Base-by-base conservation (phyloP, 2,113 vertebrate species). In the Gnathonemus echidnorhynchus region DNA sequence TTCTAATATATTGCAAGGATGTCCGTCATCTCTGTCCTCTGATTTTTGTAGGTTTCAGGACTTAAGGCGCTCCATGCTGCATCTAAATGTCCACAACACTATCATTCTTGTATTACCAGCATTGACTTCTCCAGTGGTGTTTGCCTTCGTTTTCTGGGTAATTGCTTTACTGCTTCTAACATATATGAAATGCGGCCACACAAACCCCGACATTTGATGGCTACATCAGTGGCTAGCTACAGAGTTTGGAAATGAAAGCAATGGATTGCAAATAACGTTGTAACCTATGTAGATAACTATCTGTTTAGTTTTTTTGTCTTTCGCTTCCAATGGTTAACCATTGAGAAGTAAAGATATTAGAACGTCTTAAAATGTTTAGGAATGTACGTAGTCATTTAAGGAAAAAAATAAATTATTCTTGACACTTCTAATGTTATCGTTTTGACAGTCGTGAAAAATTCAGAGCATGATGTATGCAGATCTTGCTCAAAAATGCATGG, bases 1-100 rank as follows among this genome's bases (percentile, higher is more conserved):
- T 80, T 4, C 31, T 49, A 70, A 77, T 35, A 70, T 45, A 88
- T 70, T 91, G 88, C 70, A 31, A 74, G 86, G 87, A 88, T 88
- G 49, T 48, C 77, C 66, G 50, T 66, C 17, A 9, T 45, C 83
- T 70, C 13, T 58, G 80, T 90, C 39, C 74, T 52, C 45, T n/a
- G 15, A 50, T 90, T 86, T 66, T 45, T 52, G 19, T 10, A n/a
- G 45, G 83, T 35, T 83, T 83, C 42, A 35, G 66, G 27, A 74
- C 13, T 56, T 13, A 3, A 31, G 27, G 11, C 3, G 74, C 3
- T 42, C 74, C 31, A 42, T 35, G 31, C 35, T 80, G 74, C 35
- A 80, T 70, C 62, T 13, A 27, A 70, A 70, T 70, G 27, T 27
- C 10, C 62, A 70, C 62, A 70, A 31, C 62, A 70, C n/a, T 31